phyloP scores from a whole-genome alignment of 2,113 vertebrate genomes.

The Spermophilus dauricus region DNA sequence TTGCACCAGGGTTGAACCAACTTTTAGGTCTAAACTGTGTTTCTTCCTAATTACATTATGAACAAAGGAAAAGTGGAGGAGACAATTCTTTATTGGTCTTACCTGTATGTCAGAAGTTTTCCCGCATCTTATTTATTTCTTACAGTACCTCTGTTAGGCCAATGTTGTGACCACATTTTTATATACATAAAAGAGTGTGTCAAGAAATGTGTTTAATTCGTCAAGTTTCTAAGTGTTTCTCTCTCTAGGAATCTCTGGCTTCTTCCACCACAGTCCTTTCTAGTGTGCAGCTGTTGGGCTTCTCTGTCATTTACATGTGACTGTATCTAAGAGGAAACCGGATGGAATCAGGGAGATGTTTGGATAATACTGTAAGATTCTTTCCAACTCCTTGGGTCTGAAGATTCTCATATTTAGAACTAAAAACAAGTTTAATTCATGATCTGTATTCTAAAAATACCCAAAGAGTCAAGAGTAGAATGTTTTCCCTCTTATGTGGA shows the following conservation, averaged over 20 bases:
- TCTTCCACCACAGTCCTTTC: neutral
- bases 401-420: neutral
- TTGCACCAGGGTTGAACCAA: neutral
- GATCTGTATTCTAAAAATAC: neutral
- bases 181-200: neutral
- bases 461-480: too few relatives aligned
- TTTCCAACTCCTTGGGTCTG: neutral
- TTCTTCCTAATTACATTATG: neutral
- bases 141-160: neutral
- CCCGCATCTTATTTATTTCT: neutral
- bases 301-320: neutral
- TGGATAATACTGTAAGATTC: neutral
- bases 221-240: neutral
- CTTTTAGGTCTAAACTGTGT: neutral
- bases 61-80: neutral
- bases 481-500: too few relatives aligned
- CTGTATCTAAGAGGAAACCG: rapidly evolving
- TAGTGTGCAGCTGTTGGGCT: neutral
- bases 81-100: neutral
- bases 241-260: neutral
- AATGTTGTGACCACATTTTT: neutral
- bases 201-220: neutral
- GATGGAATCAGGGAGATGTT: neutral
- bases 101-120: neutral
- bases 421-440: neutral